Base-by-base conservation (phyloP, 2,888 invertebrate genomes). In the Julus scandinavius region DNA sequence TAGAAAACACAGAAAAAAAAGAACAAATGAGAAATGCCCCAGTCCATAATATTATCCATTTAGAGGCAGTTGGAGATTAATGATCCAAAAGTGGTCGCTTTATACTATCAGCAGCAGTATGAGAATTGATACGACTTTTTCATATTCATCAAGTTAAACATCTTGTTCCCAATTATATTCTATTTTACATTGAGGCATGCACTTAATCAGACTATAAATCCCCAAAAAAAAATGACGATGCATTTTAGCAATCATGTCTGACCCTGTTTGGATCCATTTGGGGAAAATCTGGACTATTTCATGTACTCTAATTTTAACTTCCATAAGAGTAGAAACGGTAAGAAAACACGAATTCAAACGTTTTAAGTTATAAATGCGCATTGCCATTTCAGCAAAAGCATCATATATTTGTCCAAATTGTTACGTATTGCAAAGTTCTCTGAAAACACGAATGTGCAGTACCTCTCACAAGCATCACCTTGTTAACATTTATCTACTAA, bases 401-500 rank as follows among this genome's bases (percentile, higher is more conserved):
- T 63, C 58, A 63, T 63, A 63, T 63, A 63, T 63, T 63, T n/a
- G n/a, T n/a, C 58, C 17, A 17, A 63, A n/a, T 63, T 63, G 58
- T 63, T 63, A 63, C n/a, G 58, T 63, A 63, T 54, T 54, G 9
- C 54, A 54, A 45, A 54, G 54, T 13, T 54, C 54, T 11, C 54
- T 54, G 17, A 54, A 54, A 17, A 17, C 54, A 17, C 17, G 58
- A 63, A 63, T 17, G 58, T 63, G 58, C 58, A 15, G n/a, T 63
- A n/a, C 58, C n/a, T 63, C 54, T 15, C 17, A 63, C 58, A 63
- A 63, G 58, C n/a, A 63, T 63, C n/a, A n/a, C n/a, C 58, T 63
- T 63, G 17, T 63, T n/a, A 63, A 63, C 58, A 63, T n/a, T 63
- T 3, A 63, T 63, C 6, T n/a, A 63, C n/a, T 63, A 63, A 17